Evolutionary conservation across 2,888 invertebrate species (phyloP).

Genomic region (Epistrophe grossulariae): DNA sequence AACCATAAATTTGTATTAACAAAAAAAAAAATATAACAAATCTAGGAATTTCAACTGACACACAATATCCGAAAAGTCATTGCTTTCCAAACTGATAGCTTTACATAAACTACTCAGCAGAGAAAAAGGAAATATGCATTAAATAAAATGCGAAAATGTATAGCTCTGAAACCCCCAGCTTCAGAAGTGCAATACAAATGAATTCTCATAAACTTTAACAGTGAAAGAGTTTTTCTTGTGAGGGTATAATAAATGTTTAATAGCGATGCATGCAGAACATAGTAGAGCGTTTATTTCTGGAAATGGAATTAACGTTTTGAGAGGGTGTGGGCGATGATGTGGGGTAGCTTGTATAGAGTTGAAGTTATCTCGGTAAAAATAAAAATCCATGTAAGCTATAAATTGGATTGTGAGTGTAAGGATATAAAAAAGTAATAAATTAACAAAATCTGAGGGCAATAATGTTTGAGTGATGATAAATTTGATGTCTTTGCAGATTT

Average conservation of each 20-base stretch:
- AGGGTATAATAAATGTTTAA: conserved; percentile 12
- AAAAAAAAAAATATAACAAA: background rate
- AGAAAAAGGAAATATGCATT: background rate
- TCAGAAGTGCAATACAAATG: conserved; percentile 28
- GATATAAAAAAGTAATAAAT: background rate
- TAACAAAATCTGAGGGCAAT: conserved; percentile 3
- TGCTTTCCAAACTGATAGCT: conserved; percentile 2
- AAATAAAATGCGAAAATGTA: conserved; percentile 1
- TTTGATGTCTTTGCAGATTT: background rate
- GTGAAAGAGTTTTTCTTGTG: background rate
- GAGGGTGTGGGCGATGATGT: background rate
- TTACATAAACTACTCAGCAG: background rate
- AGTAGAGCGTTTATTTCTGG: background rate
- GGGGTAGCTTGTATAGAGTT: background rate
- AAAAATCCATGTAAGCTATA: background rate
- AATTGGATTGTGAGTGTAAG: conserved; percentile 2
- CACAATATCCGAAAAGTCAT: conserved; percentile 19
- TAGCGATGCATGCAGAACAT: background rate
- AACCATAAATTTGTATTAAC: conserved; percentile 16
- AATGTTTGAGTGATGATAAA: conserved; percentile 17
- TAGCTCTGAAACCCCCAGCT: background rate
- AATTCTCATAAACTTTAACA: conserved; percentile 14
- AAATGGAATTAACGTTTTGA: background rate
- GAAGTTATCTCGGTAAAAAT: background rate
- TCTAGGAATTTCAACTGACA: conserved; percentile 7